phyloP scores from a whole-genome alignment of 2,888 invertebrate species.

The Dasysyrphus albostriatus region DNA sequence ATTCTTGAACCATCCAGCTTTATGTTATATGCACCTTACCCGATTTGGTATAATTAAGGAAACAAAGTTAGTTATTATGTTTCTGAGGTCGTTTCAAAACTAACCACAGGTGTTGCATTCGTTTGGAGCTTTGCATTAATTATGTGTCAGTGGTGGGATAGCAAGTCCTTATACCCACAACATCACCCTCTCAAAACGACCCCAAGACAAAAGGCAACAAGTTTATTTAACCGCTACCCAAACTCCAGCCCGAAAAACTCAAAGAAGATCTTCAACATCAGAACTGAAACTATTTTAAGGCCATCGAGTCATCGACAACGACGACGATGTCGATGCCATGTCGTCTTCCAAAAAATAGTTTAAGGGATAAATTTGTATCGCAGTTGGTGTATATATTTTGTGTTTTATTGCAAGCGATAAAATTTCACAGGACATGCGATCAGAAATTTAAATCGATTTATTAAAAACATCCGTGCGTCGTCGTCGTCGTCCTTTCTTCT shows the following conservation, averaged over 20 bases:
- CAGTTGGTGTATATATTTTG: slow-evolving; percentile 42
- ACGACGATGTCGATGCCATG: background rate
- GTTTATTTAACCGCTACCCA: slow-evolving; percentile 60
- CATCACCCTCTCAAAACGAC: slow-evolving; percentile 13
- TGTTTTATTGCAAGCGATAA: slow-evolving; percentile 61
- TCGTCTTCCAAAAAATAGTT: slow-evolving; percentile 58
- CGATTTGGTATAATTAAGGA: slow-evolving; percentile 64
- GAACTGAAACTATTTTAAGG: slow-evolving; percentile 66
- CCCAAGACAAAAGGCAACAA: slow-evolving; percentile 69
- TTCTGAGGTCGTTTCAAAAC: slow-evolving; percentile 82
- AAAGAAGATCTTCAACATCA: slow-evolving; percentile 42
- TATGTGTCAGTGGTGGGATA: slow-evolving; percentile 77
- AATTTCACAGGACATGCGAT: slow-evolving; percentile 79
- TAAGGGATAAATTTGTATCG: slow-evolving; percentile 31
- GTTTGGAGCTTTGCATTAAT: slow-evolving; percentile 84
- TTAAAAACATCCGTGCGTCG: slow-evolving; percentile 79
- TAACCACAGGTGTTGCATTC: slow-evolving; percentile 84
- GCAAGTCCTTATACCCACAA: background rate
- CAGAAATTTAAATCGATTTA: slow-evolving; percentile 83
- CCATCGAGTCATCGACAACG: background rate
- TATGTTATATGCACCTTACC: slow-evolving; percentile 18
- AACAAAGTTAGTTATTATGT: slow-evolving; percentile 75
- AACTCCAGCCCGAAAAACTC: background rate
- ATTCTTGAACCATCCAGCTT: background rate
- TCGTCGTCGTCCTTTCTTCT: slow-evolving; percentile 30